Percentiles rank a stretch among this genome's conserved stretches.
phyloP scores from a whole-genome alignment of 2,113 vertebrate genomes.

The Noctilio leporinus region DNA sequence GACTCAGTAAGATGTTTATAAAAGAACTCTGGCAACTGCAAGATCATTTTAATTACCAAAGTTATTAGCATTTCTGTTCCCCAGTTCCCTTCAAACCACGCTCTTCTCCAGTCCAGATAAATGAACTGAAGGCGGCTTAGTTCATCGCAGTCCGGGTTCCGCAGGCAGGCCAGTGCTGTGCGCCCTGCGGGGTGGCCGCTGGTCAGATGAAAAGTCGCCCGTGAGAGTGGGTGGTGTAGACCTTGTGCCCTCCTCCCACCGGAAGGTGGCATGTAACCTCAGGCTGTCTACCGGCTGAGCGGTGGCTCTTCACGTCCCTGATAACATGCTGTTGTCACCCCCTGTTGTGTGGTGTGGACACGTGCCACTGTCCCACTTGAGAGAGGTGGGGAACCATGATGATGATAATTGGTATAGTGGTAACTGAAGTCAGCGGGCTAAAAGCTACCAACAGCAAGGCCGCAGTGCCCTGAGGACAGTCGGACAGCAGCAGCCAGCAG shows the following conservation, averaged over 20 bases:
- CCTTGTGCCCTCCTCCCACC: background rate
- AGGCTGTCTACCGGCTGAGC: background rate
- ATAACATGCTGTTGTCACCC: background rate
- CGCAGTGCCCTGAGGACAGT: background rate
- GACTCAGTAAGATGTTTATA: slow-evolving; percentile 48
- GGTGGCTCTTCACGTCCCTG: background rate
- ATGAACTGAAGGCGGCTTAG: background rate
- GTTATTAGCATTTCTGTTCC: slow-evolving; percentile 42
- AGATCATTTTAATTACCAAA: slow-evolving; percentile 55
- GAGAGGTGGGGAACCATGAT: slow-evolving; percentile 32
- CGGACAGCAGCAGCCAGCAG: background rate
- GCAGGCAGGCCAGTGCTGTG: background rate
- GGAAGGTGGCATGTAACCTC: background rate
- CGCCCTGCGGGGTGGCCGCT: background rate
- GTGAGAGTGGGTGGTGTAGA: background rate
- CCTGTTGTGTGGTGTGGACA: background rate
- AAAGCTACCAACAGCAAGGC: slow-evolving; percentile 10
- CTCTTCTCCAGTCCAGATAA: slow-evolving; percentile 15
- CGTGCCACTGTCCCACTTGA: background rate
- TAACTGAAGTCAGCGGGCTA: slow-evolving; percentile 26
- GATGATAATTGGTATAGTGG: background rate
- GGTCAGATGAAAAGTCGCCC: slow-evolving; percentile 10
- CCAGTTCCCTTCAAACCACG: slow-evolving; percentile 6
- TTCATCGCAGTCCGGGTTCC: slow-evolving; percentile 3
- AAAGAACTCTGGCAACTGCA: slow-evolving; percentile 40